A percentile compares a stretch with the other conserved stretches of the same genome.
phyloP scores from a whole-genome alignment of 2,888 invertebrate species.

The Halictus quadricinctus region DNA sequence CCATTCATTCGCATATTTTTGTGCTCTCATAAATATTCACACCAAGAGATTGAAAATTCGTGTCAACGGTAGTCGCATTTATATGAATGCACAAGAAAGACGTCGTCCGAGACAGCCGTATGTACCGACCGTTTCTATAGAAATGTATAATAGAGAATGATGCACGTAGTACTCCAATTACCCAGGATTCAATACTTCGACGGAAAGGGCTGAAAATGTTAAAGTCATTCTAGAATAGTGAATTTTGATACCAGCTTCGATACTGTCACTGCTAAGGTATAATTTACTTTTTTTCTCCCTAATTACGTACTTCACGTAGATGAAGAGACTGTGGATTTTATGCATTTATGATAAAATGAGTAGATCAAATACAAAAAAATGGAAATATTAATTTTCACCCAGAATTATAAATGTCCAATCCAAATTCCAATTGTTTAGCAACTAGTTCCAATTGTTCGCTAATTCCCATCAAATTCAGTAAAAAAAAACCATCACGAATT shows the following conservation, averaged over 20 bases:
- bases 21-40: constrained; percentile 1
- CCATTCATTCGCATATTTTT: background rate
- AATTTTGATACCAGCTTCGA: background rate
- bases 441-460: too few relatives aligned
- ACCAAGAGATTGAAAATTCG: background rate
- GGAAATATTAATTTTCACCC: too few relatives aligned
- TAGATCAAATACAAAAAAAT: too few relatives aligned
- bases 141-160: constrained; percentile 9
- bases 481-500: too few relatives aligned
- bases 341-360: too few relatives aligned
- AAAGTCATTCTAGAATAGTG: background rate
- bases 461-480: too few relatives aligned
- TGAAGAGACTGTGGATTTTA: too few relatives aligned
- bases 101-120: background rate
- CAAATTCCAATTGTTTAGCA: too few relatives aligned
- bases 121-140: background rate
- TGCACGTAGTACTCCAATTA: background rate
- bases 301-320: background rate
- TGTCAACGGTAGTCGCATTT: background rate
- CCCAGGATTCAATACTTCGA: background rate
- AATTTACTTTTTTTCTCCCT: background rate
- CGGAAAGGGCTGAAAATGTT: background rate
- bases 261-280: background rate
- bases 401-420: too few relatives aligned
- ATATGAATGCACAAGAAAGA: constrained; percentile 1